Conservation (phyloP, 2,113 vertebrate genomes). For the Vanacampus margaritifer region DNA sequence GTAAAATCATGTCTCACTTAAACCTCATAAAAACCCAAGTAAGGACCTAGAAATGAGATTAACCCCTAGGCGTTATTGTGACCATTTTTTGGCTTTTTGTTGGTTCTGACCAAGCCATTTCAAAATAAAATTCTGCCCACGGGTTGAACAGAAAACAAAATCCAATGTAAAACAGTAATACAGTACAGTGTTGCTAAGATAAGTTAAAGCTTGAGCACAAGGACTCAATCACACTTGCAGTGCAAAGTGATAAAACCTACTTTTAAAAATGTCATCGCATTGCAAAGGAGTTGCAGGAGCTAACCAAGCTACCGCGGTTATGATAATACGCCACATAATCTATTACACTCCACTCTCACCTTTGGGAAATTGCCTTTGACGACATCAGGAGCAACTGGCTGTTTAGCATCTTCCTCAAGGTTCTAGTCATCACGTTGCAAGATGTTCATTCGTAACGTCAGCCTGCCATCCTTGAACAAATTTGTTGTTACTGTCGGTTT, state of each 20-base stretch:
- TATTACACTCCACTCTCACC: neutral
- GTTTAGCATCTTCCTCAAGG: neutral
- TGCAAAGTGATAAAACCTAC: neutral
- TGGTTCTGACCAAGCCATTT: too few species aligned
- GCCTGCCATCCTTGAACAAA: neutral
- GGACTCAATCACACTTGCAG: neutral
- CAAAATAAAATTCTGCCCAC: too few species aligned
- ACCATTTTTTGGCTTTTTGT: too few species aligned
- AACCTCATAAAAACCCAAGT: neutral
- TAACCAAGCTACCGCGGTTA: neutral
- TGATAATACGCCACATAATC: neutral
- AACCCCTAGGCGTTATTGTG: too few species aligned
- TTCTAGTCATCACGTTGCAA: neutral
- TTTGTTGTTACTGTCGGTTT: neutral
- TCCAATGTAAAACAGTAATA: neutral
- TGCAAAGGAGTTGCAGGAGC: neutral
- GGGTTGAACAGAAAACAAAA: neutral
- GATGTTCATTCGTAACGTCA: neutral
- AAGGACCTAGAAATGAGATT: neutral
- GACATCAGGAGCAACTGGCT: neutral
- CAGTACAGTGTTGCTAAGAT: neutral
- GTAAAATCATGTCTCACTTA: neutral
- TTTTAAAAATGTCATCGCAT: neutral
- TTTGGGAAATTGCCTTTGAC: conserved; percentile 3
- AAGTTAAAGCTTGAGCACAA: neutral